These are phyloP conservation scores for Lathamus discolor DNA, from an alignment of 2,113 vertebrate species.

Conservation along the genomic window DNA sequence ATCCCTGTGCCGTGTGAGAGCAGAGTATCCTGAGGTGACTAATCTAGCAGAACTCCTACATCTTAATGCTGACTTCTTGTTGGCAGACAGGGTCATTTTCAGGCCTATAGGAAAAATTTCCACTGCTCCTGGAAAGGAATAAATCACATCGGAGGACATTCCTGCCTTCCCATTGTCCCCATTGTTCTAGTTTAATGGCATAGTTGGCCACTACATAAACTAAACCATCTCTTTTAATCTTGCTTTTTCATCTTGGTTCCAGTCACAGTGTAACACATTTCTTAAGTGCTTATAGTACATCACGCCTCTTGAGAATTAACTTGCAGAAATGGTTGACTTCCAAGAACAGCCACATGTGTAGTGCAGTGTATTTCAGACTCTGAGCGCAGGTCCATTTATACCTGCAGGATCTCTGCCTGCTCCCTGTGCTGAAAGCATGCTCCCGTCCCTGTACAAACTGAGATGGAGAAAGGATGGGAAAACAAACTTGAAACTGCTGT, in stretches of 20 bases:
- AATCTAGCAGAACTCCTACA: conserved; percentile 63
- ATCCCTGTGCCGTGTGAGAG: conserved; percentile 6
- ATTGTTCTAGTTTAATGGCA: conserved; percentile 80
- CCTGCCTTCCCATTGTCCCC: conserved; percentile 51
- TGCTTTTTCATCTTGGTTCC: conserved; percentile 75
- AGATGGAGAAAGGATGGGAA: conserved; percentile 34
- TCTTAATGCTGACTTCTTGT: conserved; percentile 73
- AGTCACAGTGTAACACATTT: conserved; percentile 71
- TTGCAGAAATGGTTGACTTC: conserved; percentile 73
- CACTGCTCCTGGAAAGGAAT: conserved; percentile 76
- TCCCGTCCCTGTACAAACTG: neutral
- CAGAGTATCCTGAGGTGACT: conserved; percentile 45
- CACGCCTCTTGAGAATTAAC: conserved; percentile 64
- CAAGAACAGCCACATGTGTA: conserved; percentile 70
- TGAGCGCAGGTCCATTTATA: neutral
- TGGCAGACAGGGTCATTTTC: conserved; percentile 71
- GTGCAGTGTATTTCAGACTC: conserved; percentile 8
- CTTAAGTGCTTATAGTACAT: conserved; percentile 72
- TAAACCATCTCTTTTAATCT: conserved; percentile 71
- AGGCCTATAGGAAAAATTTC: conserved; percentile 75
- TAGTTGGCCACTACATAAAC: conserved; percentile 76
- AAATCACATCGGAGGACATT: conserved; percentile 75
- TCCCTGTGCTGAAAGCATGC: neutral
- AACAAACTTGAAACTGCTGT: conserved; percentile 6
- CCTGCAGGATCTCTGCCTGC: neutral